Evolutionary conservation across 2,888 invertebrate species (phyloP).

Genomic region (Epiperipatus broadwayi): DNA sequence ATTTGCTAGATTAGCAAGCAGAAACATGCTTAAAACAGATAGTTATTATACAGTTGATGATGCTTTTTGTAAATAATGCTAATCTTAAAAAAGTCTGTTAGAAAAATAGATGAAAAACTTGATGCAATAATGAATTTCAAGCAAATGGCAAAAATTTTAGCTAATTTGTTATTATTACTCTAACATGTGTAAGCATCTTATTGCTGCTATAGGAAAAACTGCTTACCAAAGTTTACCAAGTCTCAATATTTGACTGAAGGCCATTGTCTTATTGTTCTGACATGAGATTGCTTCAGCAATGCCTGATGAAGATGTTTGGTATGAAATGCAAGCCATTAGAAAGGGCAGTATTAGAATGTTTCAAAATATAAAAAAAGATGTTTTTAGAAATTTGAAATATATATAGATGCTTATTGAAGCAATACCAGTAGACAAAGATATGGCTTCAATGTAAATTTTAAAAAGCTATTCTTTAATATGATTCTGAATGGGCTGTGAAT

Average conservation of each 20-base stretch:
- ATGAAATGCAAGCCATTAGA: conserved; percentile 59
- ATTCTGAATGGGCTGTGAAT: conserved; percentile 83
- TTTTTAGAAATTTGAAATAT: conserved; percentile 72
- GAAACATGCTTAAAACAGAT: conserved; percentile 27
- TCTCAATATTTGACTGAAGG: conserved; percentile 58
- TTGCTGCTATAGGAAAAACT: conserved; percentile 57
- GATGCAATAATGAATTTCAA: conserved; percentile 38
- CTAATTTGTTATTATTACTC: conserved; percentile 56
- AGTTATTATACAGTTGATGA: conserved; percentile 53
- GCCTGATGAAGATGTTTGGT: conserved; percentile 85
- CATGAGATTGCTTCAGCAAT: conserved; percentile 59
- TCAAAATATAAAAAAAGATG: conserved; percentile 46
- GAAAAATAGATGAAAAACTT: conserved; percentile 42
- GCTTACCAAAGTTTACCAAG: conserved; percentile 64
- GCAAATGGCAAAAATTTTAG: conserved; percentile 19
- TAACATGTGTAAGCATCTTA: conserved; percentile 59
- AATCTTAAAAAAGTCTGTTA: conserved; percentile 41
- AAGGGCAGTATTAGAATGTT: conserved; percentile 61
- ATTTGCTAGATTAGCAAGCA: conserved; percentile 50
- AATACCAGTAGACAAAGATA: conserved; percentile 60
- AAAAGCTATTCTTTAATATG: conserved; percentile 88
- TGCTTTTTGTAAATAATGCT: conserved; percentile 57
- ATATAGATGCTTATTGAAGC: conserved; percentile 70
- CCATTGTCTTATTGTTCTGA: conserved; percentile 65
- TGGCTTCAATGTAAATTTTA: conserved; percentile 82